Base-by-base conservation (phyloP, 1,140 invertebrate species). In the Hermatobates lingyangjiaoensis region DNA sequence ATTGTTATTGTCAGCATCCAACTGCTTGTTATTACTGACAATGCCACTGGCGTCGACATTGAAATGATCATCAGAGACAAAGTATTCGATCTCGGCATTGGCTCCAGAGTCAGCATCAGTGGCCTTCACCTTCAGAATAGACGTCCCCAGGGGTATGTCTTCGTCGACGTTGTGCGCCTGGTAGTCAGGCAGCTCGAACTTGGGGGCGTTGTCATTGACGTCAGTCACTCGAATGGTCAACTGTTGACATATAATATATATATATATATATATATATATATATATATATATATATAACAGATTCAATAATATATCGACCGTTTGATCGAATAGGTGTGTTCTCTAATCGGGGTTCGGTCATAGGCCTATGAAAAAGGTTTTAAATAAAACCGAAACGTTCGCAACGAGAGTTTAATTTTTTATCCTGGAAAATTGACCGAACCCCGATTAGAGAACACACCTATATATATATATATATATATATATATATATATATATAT, bases 131-230 rank as follows among this genome's bases (percentile, higher is more conserved):
- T 85, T 85, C 23, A 92, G 67, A 52, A 93, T 91, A 45, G 81
- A 88, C 0, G 87, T 90, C 38, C 88, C 89, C 39, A 90, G 71
- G 0, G 87, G 79, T 56, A 93, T 86, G 62, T 94, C 89, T 70
- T 94, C 90, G 60, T 92, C 87, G 2, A 94, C 83, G 63, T 93
- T 93, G 64, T 92, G 87, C 0, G 87, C 87, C 69, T 94, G 89
- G 63, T 94, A 94, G 66, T 94, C 89, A 0, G 90, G 90, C 40
- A 94, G 66, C 66, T 93, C 89, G 61, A 94, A 94, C 64, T 92
- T 91, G 0, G 90, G 89, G 3, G 86, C 85, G 64, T 92, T 90
- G 63, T 92, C 89, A 59, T 94, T 93, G 1, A 93, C 88, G 67
- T 94, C 90, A n/a, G 87, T 87, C 0, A 91, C 87, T 44, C 84